A percentile compares a stretch with the other conserved stretches of the same genome.
Conservation (phyloP, 2,888 invertebrate genomes). For the Ptychoptera contaminata region DNA sequence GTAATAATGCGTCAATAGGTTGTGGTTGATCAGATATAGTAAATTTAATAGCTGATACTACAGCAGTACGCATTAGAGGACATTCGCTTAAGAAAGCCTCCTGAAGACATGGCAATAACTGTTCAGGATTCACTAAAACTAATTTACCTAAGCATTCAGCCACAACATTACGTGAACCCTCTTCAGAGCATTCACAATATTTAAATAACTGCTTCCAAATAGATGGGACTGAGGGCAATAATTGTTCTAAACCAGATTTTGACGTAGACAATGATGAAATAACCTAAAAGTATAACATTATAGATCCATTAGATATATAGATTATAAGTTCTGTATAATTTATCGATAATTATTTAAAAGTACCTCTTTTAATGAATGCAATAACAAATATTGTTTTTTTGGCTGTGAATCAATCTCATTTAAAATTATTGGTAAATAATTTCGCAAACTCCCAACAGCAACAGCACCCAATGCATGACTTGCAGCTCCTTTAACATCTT, state of each 20-base stretch:
- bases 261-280: slow-evolving; percentile 70
- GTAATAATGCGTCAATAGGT: slow-evolving; percentile 74
- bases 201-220: slow-evolving; percentile 88
- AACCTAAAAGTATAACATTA: no score
- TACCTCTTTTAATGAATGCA: slow-evolving; percentile 96
- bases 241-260: slow-evolving; percentile 53
- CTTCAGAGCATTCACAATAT: slow-evolving; percentile 93
- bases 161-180: slow-evolving; percentile 96
- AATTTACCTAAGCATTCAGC: slow-evolving; percentile 96
- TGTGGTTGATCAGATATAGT: slow-evolving; percentile 97
- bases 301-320: no score
- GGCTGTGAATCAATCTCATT: slow-evolving; percentile 88
- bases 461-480: slow-evolving; percentile 93
- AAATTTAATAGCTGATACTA: slow-evolving; percentile 96
- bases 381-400: slow-evolving; percentile 83
- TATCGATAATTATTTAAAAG: no score
- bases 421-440: slow-evolving; percentile 87
- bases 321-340: no score
- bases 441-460: slow-evolving; percentile 85
- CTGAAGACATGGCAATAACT: slow-evolving; percentile 74
- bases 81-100: slow-evolving; percentile 65
- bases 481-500: slow-evolving; percentile 95
- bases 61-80: slow-evolving; percentile 82
- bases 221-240: slow-evolving; percentile 67
- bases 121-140: slow-evolving; percentile 81